Conservation (phyloP, 2,797 vertebrate species). For the Neosilurus hyrtlii region DNA sequence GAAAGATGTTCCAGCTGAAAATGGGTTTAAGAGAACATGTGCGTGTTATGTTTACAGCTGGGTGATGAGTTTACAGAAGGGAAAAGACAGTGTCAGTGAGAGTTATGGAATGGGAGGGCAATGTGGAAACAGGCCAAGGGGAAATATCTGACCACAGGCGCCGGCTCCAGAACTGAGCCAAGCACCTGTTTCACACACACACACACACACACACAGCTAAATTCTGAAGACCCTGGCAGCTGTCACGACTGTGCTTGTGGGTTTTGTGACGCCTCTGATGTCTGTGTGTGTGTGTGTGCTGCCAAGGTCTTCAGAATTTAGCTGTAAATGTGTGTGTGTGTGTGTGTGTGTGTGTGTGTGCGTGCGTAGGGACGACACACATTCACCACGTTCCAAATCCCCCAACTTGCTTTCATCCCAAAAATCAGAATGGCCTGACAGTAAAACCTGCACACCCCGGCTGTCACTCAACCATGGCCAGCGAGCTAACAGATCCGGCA, state of each 20-base stretch:
- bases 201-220: constrained; percentile 23
- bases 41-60: constrained; percentile 34
- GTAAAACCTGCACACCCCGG: background rate
- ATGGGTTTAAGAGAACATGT: background rate
- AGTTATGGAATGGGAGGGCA: constrained; percentile 48
- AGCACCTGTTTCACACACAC: constrained; percentile 68
- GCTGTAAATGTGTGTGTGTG: constrained; percentile 32
- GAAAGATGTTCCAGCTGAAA: constrained; percentile 48
- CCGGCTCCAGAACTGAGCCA: constrained; percentile 64
- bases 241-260: constrained; percentile 60
- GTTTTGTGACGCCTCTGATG: constrained; percentile 41
- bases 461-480: background rate
- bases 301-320: constrained; percentile 53
- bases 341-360: background rate
- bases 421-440: background rate
- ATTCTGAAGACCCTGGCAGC: constrained; percentile 61
- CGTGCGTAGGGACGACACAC: background rate
- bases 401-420: constrained; percentile 32
- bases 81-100: constrained; percentile 48
- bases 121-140: constrained; percentile 63
- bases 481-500: background rate
- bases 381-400: constrained; percentile 54
- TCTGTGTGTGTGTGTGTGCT: constrained; percentile 49
- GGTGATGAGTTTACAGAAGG: constrained; percentile 44
- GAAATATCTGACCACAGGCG: constrained; percentile 68